These are phyloP conservation scores for Stenodera caucasica DNA, from an alignment of 2,888 invertebrate genomes.

Conservation along the genomic window DNA sequence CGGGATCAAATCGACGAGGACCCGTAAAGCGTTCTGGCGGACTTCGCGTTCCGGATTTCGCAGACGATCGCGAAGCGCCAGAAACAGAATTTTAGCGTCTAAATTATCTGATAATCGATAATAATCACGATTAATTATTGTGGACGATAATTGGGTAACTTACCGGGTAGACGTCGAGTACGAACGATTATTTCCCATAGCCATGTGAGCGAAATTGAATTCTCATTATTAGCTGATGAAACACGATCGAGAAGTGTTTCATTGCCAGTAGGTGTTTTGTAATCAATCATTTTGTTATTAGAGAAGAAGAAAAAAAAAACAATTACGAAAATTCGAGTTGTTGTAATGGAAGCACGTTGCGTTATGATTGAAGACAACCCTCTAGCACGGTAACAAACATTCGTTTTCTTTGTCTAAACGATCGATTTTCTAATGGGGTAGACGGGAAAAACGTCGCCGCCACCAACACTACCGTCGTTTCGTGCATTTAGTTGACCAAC, in stretches of 20 bases:
- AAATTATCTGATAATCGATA: constrained; percentile 54
- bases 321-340: neutral
- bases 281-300: constrained; percentile 21
- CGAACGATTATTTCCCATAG: constrained; percentile 80
- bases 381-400: constrained; percentile 8
- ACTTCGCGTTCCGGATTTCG: constrained; percentile 84
- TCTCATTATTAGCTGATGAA: constrained; percentile 26
- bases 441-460: constrained; percentile 2
- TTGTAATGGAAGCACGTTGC: constrained; percentile 14
- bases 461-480: neutral
- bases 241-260: constrained; percentile 18
- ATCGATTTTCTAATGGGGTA: constrained; percentile 11
- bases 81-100: constrained; percentile 67
- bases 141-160: constrained; percentile 6
- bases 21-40: constrained; percentile 77
- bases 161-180: constrained; percentile 69
- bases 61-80: constrained; percentile 72
- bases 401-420: constrained; percentile 1
- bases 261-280: constrained; percentile 19
- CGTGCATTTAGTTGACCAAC: neutral
- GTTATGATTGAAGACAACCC: constrained; percentile 8
- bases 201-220: constrained; percentile 65
- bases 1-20: constrained; percentile 77
- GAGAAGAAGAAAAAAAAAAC: no score
- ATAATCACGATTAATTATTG: neutral